These are phyloP conservation scores for Buceros bicornis DNA, from an alignment of 2,797 vertebrate genomes.

Conservation along the genomic window DNA sequence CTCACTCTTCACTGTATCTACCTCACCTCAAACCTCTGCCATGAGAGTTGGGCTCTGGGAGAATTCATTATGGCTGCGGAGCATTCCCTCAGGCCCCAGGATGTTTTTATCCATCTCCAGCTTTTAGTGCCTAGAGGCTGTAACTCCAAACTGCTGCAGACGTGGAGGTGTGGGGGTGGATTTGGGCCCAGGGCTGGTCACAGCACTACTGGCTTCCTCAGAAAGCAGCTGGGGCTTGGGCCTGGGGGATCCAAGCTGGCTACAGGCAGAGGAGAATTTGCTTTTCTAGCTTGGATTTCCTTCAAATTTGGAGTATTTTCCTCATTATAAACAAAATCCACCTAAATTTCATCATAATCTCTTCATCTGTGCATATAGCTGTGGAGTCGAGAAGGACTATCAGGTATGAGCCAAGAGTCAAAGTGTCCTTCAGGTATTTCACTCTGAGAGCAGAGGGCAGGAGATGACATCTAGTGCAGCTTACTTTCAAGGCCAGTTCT, in stretches of 20 bases:
- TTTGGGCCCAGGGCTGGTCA: background rate
- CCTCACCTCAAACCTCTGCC: background rate
- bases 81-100: background rate
- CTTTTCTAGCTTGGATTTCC: background rate
- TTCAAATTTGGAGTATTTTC: background rate
- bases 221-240: background rate
- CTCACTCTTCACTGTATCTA: background rate
- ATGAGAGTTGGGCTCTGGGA: background rate
- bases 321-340: background rate
- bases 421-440: background rate
- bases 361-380: background rate
- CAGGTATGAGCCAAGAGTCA: background rate
- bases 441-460: background rate
- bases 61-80: background rate
- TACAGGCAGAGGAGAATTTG: background rate
- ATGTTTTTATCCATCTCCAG: background rate
- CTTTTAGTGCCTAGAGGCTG: background rate
- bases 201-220: background rate
- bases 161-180: background rate
- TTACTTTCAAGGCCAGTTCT: background rate
- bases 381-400: rapidly evolving
- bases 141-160: background rate
- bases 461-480: background rate
- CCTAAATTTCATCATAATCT: background rate
- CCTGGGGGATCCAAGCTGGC: background rate